These are phyloP conservation scores for Xiphophorus birchmanni DNA, from an alignment of 2,797 vertebrate genomes.

Conservation along the genomic window DNA sequence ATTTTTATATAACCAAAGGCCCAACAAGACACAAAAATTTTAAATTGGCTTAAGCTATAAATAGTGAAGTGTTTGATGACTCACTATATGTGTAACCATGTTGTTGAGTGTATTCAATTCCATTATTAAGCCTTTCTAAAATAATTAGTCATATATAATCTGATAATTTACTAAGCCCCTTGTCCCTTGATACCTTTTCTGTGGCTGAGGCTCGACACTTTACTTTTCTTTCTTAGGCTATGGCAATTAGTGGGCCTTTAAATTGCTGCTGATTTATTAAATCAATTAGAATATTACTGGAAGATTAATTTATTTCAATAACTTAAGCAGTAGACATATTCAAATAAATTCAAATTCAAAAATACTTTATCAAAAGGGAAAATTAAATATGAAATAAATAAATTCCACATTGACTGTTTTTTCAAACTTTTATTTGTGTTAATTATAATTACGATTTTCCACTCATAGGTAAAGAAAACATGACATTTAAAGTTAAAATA, in stretches of 20 bases:
- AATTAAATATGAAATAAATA: background rate
- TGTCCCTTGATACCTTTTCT: background rate
- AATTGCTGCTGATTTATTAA: background rate
- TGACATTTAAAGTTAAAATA: background rate
- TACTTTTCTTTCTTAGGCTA: background rate
- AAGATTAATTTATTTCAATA: background rate
- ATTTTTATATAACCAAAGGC: background rate
- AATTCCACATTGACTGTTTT: background rate
- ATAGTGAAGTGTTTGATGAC: background rate
- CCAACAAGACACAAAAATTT: background rate
- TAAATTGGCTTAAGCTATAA: background rate
- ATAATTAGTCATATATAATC: background rate
- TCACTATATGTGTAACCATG: background rate
- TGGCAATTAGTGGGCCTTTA: background rate
- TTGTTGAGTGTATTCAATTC: background rate
- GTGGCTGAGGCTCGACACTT: background rate
- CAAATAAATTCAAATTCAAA: no score
- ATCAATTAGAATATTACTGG: background rate
- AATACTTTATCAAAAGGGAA: no score
- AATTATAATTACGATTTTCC: background rate
- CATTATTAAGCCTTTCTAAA: background rate
- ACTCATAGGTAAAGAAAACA: background rate
- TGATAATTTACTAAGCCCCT: background rate
- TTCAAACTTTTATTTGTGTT: background rate
- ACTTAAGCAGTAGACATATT: background rate